Base-by-base conservation (phyloP, 2,113 vertebrate genomes). In the Centropus unirufus region DNA sequence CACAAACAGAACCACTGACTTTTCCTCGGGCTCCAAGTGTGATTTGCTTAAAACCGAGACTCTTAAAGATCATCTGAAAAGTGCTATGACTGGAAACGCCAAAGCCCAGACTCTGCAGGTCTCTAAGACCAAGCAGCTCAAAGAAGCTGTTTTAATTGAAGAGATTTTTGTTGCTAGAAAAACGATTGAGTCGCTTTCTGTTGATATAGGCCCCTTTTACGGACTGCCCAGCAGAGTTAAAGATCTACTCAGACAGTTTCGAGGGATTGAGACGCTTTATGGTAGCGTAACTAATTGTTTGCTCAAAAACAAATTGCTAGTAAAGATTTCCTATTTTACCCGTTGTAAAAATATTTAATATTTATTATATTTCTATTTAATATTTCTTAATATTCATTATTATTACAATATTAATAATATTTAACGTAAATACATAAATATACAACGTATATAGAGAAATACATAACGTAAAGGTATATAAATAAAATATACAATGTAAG, bases 141-240 rank as follows among this genome's bases (percentile, higher is more conserved):
- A 99, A 90, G 98, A 99, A 75, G 98, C 98, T 14, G 93, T 98
- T 63, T 94, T 99, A 26, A 98, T 97, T 26, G 97, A 99, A 97
- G 99, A 99, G 97, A 98, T 99, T 42, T 97, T 93, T 75, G 96
- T 98, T 61, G 99, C 99, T 57, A 93, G 97, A 90, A 98, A 97
- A 97, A 91, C 98, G 32, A 97, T 98, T 51, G 98, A 98, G 67
- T 95, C 96, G 1, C 97, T 97, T 5, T 95, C 97, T 29, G 87
- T 97, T 24, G 99, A 99, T 83, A 97, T 98, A 39, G 99, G 99
- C 20, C 99, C 99, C 8, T 99, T 99, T 96, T 99, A 99, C 91
- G 99, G 99, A 14, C 98, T 99, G 29, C 99, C 99, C 44, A 98
- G 97, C 94, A 99, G 98, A 98, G 99, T 99, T n/a, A 98, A 98